Evolutionary conservation across 2,797 vertebrate genomes (phyloP).

Genomic region (Numenius phaeopus): DNA sequence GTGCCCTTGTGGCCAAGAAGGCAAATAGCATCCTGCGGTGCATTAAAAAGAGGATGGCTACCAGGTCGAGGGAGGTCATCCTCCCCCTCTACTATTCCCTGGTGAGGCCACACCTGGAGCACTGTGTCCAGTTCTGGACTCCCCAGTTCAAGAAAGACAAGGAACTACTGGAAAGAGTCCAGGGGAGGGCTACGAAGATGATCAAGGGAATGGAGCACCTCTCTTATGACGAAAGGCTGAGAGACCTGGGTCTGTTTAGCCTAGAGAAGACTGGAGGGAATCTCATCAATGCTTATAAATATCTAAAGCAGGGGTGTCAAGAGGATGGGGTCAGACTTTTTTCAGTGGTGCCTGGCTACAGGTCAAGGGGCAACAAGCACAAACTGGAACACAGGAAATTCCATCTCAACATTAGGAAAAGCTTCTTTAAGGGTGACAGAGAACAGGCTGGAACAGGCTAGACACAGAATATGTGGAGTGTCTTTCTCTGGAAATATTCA

Average conservation of each 20-base stretch:
- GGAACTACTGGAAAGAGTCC: not conserved
- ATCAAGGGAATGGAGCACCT: not conserved
- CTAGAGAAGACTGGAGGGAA: not conserved
- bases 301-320: not conserved
- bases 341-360: not conserved
- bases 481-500: not conserved
- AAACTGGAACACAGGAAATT: not conserved
- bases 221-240: not conserved
- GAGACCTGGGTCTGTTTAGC: not conserved
- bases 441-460: not conserved
- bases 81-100: not conserved
- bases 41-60: not conserved
- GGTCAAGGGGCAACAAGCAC: not conserved
- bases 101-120: not conserved
- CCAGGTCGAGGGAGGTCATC: not conserved
- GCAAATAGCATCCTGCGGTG: not conserved
- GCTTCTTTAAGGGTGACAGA: not conserved
- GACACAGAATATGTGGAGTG: not conserved
- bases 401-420: not conserved
- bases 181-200: not conserved
- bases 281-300: not conserved
- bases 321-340: not conserved
- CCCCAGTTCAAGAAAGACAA: not conserved
- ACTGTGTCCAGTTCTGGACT: not conserved
- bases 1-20: not conserved